phyloP scores from a whole-genome alignment of 2,113 vertebrate species.

The Leucopsar rothschildi region DNA sequence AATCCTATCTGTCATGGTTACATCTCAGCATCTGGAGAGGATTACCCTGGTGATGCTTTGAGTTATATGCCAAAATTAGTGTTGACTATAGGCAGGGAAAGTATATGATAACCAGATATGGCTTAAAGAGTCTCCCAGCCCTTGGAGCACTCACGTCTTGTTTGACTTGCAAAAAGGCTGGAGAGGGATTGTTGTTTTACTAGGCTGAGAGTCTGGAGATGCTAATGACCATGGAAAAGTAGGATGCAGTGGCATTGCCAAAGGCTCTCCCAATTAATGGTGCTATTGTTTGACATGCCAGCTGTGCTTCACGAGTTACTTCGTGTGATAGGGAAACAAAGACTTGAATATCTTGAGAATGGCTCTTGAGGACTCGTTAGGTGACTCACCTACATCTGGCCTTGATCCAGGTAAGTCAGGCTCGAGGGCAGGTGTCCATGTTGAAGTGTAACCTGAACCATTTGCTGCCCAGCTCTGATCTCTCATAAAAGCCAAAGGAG shows the following conservation, averaged over 20 bases:
- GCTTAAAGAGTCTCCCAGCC: background rate
- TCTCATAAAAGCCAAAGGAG: background rate
- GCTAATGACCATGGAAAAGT: background rate
- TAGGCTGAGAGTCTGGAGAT: background rate
- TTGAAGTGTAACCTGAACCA: background rate
- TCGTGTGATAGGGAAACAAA: background rate
- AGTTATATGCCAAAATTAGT: background rate
- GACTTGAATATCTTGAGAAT: background rate
- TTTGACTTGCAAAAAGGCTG: background rate
- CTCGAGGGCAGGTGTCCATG: background rate
- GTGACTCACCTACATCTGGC: background rate
- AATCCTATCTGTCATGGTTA: background rate
- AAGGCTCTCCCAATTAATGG: background rate
- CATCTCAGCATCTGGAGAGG: background rate
- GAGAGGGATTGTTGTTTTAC: background rate
- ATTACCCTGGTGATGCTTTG: background rate
- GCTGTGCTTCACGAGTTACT: background rate
- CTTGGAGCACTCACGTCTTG: background rate
- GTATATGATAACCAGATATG: background rate
- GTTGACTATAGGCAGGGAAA: background rate
- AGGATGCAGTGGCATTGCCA: background rate
- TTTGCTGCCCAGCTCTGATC: background rate
- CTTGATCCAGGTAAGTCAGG: background rate
- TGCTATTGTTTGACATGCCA: background rate
- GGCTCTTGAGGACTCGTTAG: background rate